phyloP scores from a whole-genome alignment of 2,888 invertebrate species.

The Drosophila gaucha region DNA sequence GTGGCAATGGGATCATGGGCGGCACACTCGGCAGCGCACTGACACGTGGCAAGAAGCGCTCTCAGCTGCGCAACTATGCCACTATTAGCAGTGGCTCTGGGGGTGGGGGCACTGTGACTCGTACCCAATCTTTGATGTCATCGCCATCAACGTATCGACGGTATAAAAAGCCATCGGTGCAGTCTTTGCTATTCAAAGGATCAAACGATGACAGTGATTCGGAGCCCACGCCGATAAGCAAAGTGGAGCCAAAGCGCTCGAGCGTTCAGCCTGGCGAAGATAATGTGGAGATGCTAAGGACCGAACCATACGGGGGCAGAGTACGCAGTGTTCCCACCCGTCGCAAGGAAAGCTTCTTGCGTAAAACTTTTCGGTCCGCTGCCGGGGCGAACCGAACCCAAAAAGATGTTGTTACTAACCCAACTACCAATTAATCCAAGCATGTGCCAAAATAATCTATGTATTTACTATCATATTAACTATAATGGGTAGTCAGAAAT shows the following conservation, averaged over 20 bases:
- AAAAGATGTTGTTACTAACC: slow-evolving; percentile 73
- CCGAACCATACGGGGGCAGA: slow-evolving; percentile 18
- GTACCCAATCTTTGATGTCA: slow-evolving; percentile 78
- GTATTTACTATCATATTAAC: slow-evolving; percentile 5
- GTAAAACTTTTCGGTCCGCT: slow-evolving; percentile 84
- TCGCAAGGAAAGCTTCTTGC: slow-evolving; percentile 85
- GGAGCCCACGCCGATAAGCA: slow-evolving; percentile 19
- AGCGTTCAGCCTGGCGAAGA: background rate
- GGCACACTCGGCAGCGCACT: slow-evolving; percentile 80
- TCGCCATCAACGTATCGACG: slow-evolving; percentile 44
- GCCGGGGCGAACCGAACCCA: slow-evolving; percentile 78
- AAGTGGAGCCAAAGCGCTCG: slow-evolving; percentile 8
- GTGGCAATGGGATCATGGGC: slow-evolving; percentile 56
- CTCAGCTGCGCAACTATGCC: slow-evolving; percentile 68
- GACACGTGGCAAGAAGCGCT: slow-evolving; percentile 81
- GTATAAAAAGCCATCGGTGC: slow-evolving; percentile 64
- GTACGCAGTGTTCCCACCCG: slow-evolving; percentile 55
- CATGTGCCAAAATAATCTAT: slow-evolving; percentile 28
- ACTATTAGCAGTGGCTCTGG: slow-evolving; percentile 65
- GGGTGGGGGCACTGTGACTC: slow-evolving; percentile 66
- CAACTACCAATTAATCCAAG: slow-evolving; percentile 34
- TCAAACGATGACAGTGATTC: slow-evolving; percentile 32
- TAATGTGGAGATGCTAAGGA: background rate
- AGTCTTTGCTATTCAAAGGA: slow-evolving; percentile 53
- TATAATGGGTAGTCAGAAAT: background rate